Percentiles rank a stretch among this genome's conserved stretches.
Evolutionary conservation across 2,797 vertebrate genomes (phyloP).

Genomic region (Alexandromys oeconomus): DNA sequence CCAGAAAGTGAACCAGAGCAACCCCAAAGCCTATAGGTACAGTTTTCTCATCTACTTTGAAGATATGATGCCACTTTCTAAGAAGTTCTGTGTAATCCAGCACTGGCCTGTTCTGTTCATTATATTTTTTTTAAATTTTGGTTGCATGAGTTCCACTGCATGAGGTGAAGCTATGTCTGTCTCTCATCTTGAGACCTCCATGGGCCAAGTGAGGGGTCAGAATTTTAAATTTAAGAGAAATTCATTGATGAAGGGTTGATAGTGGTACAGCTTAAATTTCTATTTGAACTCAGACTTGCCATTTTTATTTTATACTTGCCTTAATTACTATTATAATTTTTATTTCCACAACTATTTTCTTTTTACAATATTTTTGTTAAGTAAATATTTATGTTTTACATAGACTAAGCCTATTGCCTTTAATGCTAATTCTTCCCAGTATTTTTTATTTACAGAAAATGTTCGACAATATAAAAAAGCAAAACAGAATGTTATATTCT

Average conservation of each 20-base stretch:
- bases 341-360: constrained; percentile 43
- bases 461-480: constrained; percentile 16
- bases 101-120: background rate
- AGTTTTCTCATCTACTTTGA: background rate
- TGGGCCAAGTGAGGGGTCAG: background rate
- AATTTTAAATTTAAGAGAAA: background rate
- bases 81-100: background rate
- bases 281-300: background rate
- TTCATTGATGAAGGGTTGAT: background rate
- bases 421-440: constrained; percentile 9
- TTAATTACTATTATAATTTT: constrained; percentile 57
- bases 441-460: constrained; percentile 30
- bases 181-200: background rate
- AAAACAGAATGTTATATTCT: background rate
- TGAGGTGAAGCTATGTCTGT: background rate
- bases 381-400: background rate
- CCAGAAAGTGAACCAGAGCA: background rate
- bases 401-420: background rate
- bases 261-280: background rate
- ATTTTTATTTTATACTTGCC: constrained; percentile 24
- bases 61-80: background rate
- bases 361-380: background rate
- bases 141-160: background rate
- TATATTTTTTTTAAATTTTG: background rate
- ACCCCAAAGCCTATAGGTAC: background rate